These are phyloP conservation scores for Aythya baeri DNA, from an alignment of 2,113 vertebrate species.

Conservation along the genomic window DNA sequence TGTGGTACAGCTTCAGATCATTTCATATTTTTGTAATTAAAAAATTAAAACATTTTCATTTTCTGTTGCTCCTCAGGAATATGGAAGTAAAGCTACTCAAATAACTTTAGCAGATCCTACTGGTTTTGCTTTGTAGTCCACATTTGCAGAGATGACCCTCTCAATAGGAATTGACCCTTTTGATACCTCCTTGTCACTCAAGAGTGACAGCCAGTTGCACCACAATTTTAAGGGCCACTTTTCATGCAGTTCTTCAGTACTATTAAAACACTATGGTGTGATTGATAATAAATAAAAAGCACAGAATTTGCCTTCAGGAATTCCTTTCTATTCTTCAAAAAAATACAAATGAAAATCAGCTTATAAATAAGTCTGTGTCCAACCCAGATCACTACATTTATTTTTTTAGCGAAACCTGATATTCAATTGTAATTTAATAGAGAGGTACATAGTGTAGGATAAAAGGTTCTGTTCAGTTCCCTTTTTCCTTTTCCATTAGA, in stretches of 20 bases:
- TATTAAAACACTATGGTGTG: background rate
- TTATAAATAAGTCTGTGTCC: background rate
- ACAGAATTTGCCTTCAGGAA: background rate
- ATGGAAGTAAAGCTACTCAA: fast-evolving
- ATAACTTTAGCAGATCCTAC: background rate
- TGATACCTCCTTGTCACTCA: background rate
- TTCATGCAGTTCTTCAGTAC: background rate
- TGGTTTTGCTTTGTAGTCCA: background rate
- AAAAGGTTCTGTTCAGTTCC: background rate
- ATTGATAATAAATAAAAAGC: background rate
- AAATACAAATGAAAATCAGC: background rate
- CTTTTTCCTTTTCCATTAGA: background rate
- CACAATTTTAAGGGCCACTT: background rate
- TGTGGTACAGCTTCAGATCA: background rate
- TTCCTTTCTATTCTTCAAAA: background rate
- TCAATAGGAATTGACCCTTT: background rate
- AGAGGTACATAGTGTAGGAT: no score
- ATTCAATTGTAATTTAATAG: background rate
- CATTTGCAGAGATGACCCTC: background rate
- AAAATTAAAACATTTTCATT: fast-evolving
- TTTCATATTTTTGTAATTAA: background rate
- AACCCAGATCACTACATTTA: background rate
- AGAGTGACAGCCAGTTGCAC: background rate
- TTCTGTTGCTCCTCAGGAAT: background rate
- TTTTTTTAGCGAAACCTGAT: background rate